A percentile compares a stretch with the other conserved stretches of the same genome.
Evolutionary conservation across 2,797 vertebrate genomes (phyloP).

Genomic region (Orientallactaga sibirica): DNA sequence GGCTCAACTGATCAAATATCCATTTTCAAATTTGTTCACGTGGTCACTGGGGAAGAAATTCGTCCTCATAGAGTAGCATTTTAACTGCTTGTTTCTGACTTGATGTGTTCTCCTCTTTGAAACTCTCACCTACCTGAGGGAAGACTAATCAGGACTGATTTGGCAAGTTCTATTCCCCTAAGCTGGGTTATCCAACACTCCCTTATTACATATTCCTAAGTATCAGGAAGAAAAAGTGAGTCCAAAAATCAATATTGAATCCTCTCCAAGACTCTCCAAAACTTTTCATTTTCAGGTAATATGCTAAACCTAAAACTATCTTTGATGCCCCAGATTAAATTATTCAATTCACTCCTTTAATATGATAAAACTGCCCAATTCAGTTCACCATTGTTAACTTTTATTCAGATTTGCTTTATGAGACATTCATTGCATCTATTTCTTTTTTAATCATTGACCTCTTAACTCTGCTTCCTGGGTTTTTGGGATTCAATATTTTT

Average conservation of each 20-base stretch:
- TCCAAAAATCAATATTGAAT: not conserved
- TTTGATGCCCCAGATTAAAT: conserved; percentile 4
- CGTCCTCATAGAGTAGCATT: too few species aligned
- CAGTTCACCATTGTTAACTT: conserved; percentile 34
- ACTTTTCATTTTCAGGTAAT: not conserved
- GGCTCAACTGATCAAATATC: too few species aligned
- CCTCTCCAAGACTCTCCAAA: not conserved
- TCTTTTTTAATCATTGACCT: conserved; percentile 66
- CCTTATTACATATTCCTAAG: not conserved
- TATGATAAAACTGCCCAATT: not conserved
- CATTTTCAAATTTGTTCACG: not conserved
- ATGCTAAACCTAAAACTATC: not conserved
- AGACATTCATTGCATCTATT: conserved; percentile 41
- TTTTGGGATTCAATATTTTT: conserved; percentile 58
- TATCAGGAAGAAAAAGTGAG: not conserved
- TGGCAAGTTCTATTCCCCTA: not conserved
- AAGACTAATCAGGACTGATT: not conserved
- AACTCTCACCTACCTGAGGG: not conserved
- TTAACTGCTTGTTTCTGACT: not conserved
- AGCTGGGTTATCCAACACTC: not conserved
- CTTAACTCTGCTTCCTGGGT: conserved; percentile 30
- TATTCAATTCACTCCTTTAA: conserved; percentile 41
- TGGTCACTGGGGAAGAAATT: not conserved
- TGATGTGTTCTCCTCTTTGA: not conserved
- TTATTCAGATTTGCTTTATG: conserved; percentile 45